Percentiles rank a stretch among this genome's conserved stretches.
phyloP scores from a whole-genome alignment of 1,140 invertebrate genomes.

The Euura lappo region DNA sequence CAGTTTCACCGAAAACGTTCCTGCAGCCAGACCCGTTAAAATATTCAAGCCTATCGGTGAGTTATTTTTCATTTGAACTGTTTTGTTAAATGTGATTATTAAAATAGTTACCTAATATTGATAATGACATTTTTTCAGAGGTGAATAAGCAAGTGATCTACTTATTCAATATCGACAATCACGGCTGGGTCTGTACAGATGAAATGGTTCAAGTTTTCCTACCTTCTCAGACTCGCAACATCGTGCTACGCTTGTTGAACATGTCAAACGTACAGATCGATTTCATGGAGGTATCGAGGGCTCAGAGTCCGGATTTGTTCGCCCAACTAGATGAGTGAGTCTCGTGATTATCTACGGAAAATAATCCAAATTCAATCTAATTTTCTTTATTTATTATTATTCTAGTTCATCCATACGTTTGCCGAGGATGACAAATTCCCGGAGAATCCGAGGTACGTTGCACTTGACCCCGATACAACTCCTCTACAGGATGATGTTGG shows the following conservation, averaged over 20 bases:
- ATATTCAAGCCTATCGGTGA: neutral
- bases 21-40: neutral
- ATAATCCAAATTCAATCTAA: conserved; percentile 17
- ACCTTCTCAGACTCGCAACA: conserved; percentile 19
- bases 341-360: neutral
- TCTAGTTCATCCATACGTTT: conserved; percentile 28
- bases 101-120: too few relatives aligned
- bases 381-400: conserved; percentile 15
- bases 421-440: conserved; percentile 21
- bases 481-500: conserved; percentile 20
- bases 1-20: too few relatives aligned
- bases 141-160: conserved; percentile 22
- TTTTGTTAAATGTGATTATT: neutral
- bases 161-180: conserved; percentile 31
- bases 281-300: conserved; percentile 29
- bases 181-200: conserved; percentile 35
- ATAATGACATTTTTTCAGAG: conserved; percentile 24
- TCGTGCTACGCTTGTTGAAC: conserved; percentile 8
- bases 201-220: conserved; percentile 40
- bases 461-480: conserved; percentile 32
- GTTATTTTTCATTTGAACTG: neutral
- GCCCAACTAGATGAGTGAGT: conserved; percentile 32
- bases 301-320: conserved; percentile 25
- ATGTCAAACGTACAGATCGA: conserved; percentile 14
- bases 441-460: conserved; percentile 20